These are phyloP conservation scores for Tamandua tetradactyla DNA, from an alignment of 2,797 vertebrate species.

Conservation along the genomic window DNA sequence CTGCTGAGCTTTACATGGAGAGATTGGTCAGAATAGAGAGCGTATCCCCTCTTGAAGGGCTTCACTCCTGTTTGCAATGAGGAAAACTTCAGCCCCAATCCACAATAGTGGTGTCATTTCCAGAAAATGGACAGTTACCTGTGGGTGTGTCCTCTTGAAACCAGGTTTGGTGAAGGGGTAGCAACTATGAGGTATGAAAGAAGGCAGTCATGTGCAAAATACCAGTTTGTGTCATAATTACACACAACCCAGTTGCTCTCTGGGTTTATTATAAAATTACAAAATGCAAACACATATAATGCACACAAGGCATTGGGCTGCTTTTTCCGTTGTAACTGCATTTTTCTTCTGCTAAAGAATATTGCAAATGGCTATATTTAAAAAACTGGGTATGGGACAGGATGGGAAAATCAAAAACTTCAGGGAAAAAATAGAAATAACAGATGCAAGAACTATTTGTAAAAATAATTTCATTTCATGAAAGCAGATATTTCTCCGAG, in stretches of 20 bases:
- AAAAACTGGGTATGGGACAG: neutral
- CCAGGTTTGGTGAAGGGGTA: too few species aligned
- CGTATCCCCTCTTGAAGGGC: neutral
- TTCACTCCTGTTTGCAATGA: neutral
- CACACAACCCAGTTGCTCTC: neutral
- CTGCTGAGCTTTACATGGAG: neutral
- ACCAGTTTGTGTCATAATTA: neutral
- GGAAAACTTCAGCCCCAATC: too few species aligned
- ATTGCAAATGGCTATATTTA: neutral
- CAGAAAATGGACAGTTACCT: too few species aligned
- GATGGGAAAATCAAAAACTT: neutral
- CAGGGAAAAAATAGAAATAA: neutral
- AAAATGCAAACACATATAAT: neutral
- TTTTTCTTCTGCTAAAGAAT: neutral
- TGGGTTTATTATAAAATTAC: conserved; percentile 17
- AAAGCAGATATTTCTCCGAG: neutral
- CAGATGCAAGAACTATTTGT: neutral
- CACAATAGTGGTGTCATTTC: too few species aligned
- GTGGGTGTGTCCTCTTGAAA: too few species aligned
- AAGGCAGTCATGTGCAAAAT: neutral
- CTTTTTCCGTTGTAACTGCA: neutral
- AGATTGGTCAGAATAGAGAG: neutral
- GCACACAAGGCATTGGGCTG: neutral
- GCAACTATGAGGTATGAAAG: neutral
- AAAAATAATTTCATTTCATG: neutral